Base-by-base conservation (phyloP, 2,888 invertebrate genomes). In the Rhorus exstirpatorius region DNA sequence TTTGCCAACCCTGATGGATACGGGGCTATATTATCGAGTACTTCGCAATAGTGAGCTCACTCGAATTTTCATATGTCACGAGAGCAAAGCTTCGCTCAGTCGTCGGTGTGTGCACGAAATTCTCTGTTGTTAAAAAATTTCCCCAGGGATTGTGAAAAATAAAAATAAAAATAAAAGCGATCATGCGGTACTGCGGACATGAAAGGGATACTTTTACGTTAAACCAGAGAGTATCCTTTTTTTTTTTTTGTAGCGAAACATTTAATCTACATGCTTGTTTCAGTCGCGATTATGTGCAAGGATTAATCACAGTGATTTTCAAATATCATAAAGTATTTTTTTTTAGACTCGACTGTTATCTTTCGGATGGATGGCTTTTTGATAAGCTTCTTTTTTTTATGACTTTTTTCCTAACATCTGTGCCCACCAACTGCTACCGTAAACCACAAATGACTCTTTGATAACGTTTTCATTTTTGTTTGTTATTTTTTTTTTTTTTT, bases 381-480 rank as follows among this genome's bases (percentile, higher is more conserved):
- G 19, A 24, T 4, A n/a, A 51, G 38, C 3, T 60, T 21, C 2
- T 51, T n/a, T 38, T 41, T 70, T 44, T 2, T 2, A 3, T 3
- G 31, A 31, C 6, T 31, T 31, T 31, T 41, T 19, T 51, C 38
- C 14, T 7, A 10, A 1, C 17, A 14, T 24, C 63, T 61, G 35
- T 63, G 35, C 51, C 12, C 51, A n/a, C 7, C n/a, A 21, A 6
- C 35, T n/a, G 49, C n/a, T 7, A 8, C 72, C 38, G 14, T 55
- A 55, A 44, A 55, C 53, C 71, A 63, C 63, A 46, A 17, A 17
- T 4, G 12, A 51, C 61, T 24, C 12, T 14, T 21, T 44, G 70
- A 46, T 55, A 31, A 31, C 3, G 3, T 31, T 31, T 6, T 31
- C 31, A 3, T 31, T 31, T 31, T 31, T 31, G 2, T 31, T 31